phyloP scores from a whole-genome alignment of 2,888 invertebrate genomes.

The Hipparchia semele region DNA sequence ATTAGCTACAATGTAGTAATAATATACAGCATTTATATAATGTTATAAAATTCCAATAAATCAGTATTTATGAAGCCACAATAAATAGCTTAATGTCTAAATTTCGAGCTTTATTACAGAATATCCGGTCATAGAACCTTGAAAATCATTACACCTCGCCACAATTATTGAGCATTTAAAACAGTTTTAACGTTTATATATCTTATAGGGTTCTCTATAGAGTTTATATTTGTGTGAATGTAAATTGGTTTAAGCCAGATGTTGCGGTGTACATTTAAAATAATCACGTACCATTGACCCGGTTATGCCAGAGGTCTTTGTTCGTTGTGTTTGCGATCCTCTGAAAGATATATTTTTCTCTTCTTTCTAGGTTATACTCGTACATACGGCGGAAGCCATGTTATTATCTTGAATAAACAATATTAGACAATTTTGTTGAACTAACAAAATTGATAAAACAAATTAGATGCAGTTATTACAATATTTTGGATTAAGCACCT shows the following conservation, averaged over 20 bases:
- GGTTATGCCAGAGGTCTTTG: conserved; percentile 47
- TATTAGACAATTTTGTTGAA: too few relatives aligned
- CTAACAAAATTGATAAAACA: too few relatives aligned
- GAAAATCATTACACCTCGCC: conserved; percentile 22
- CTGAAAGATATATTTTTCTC: conserved; percentile 25
- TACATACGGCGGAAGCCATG: not conserved
- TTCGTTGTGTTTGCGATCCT: conserved; percentile 35
- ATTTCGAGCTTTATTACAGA: conserved; percentile 21
- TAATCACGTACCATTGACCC: conserved; percentile 51
- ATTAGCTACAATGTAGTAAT: not conserved
- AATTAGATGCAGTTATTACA: too few relatives aligned
- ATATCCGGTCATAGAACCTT: conserved; percentile 32
- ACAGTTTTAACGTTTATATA: conserved; percentile 14
- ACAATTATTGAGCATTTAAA: conserved; percentile 7
- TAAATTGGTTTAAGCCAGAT: conserved; percentile 24
- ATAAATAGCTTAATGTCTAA: conserved; percentile 8
- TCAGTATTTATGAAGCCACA: not conserved
- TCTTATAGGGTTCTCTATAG: conserved; percentile 16
- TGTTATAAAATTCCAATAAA: conserved; percentile 8
- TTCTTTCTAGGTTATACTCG: not conserved
- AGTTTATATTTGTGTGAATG: conserved; percentile 21
- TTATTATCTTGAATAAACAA: not conserved
- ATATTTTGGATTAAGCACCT: too few relatives aligned
- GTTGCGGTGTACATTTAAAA: conserved; percentile 40
- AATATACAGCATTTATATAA: not conserved